Percentiles rank a stretch among this genome's conserved stretches.
Conservation (phyloP, 2,888 invertebrate species). For the Muschampia plurimacula region DNA sequence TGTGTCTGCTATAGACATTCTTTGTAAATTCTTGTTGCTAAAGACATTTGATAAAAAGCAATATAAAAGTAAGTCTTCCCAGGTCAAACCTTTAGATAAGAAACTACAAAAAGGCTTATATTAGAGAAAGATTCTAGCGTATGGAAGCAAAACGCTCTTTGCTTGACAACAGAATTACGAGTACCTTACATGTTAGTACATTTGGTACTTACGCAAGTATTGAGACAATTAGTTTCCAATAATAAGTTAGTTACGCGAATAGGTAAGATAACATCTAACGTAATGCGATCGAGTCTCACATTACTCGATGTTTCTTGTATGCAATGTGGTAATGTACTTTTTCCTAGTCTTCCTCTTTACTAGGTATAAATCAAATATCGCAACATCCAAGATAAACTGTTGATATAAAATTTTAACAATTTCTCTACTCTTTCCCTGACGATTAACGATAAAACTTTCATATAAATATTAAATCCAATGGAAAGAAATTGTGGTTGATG, state of each 20-base stretch:
- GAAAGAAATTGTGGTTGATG: too few species aligned
- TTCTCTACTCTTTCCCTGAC: background rate
- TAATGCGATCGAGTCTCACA: slow-evolving; percentile 30
- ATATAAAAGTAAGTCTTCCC: background rate
- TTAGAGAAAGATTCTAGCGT: background rate
- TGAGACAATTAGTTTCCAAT: slow-evolving; percentile 27
- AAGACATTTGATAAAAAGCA: too few species aligned
- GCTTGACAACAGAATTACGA: background rate
- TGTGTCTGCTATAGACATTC: too few species aligned
- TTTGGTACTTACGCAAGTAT: slow-evolving; percentile 19
- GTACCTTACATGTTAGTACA: background rate
- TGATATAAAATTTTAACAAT: background rate
- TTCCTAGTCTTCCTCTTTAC: slow-evolving; percentile 23
- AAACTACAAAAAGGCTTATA: background rate
- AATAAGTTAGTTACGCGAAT: slow-evolving; percentile 31
- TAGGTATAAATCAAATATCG: background rate
- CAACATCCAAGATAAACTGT: background rate
- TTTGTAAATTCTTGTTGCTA: too few species aligned
- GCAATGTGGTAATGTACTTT: slow-evolving; percentile 33
- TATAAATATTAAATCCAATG: too few species aligned
- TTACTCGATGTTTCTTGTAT: slow-evolving; percentile 30
- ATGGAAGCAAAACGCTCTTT: background rate
- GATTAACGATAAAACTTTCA: background rate
- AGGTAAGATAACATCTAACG: slow-evolving; percentile 31
- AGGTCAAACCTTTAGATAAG: background rate